Evolutionary conservation across 2,888 invertebrate genomes (phyloP).

Genomic region (Tetranychus piercei): DNA sequence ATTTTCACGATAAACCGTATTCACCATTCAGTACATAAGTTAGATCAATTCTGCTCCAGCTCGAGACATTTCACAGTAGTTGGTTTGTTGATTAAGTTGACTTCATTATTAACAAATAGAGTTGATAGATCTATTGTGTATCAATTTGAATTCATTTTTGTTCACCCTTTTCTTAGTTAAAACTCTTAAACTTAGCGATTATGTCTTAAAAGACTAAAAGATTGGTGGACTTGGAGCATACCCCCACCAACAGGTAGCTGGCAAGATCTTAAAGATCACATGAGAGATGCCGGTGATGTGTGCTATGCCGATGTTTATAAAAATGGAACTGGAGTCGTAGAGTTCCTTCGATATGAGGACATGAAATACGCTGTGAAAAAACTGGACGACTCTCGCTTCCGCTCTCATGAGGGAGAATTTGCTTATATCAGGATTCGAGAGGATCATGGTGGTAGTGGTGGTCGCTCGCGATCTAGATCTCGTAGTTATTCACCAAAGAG

Average conservation of each 20-base stretch:
- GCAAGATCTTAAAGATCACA: slow-evolving; percentile 92
- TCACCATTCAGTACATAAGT: too few species aligned
- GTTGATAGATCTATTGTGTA: too few species aligned
- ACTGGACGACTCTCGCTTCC: slow-evolving; percentile 89
- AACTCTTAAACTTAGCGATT: too few species aligned
- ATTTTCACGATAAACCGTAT: too few species aligned
- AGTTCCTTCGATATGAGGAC: slow-evolving; percentile 88
- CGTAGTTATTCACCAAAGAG: slow-evolving; percentile 29
- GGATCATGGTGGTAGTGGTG: slow-evolving; percentile 46
- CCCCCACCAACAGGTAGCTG: slow-evolving; percentile 75
- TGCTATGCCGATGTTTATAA: slow-evolving; percentile 97
- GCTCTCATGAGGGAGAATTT: slow-evolving; percentile 97
- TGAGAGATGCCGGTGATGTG: slow-evolving; percentile 97
- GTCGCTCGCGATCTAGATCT: slow-evolving; percentile 37
- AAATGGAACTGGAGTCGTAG: slow-evolving; percentile 95
- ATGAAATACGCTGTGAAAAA: slow-evolving; percentile 99
- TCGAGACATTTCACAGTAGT: too few species aligned
- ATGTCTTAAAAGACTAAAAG: too few species aligned
- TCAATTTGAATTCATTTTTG: too few species aligned
- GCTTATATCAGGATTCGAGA: slow-evolving; percentile 92
- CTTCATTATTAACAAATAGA: too few species aligned
- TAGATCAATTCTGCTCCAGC: too few species aligned
- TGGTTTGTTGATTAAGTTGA: too few species aligned
- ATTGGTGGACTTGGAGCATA: too few species aligned
- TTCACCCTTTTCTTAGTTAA: too few species aligned